phyloP scores from a whole-genome alignment of 2,888 invertebrate genomes.

The Bruchidius siliquastri region DNA sequence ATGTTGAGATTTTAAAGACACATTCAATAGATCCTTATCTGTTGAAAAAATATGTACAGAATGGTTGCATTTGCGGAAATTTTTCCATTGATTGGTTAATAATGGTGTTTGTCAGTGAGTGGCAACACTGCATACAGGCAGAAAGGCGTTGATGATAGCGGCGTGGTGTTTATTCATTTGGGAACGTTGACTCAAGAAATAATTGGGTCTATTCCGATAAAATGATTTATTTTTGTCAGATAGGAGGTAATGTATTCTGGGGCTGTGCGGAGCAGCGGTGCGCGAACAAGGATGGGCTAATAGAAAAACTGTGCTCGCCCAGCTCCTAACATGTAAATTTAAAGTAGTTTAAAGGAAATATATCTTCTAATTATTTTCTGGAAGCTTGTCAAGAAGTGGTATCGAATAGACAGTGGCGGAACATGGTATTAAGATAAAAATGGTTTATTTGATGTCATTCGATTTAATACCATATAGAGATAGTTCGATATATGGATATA shows the following conservation, averaged over 20 bases:
- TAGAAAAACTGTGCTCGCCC: conserved; percentile 9
- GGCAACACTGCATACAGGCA: neutral
- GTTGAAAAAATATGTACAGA: no score
- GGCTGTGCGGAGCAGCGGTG: neutral
- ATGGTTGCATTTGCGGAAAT: no score
- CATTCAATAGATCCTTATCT: no score
- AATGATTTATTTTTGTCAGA: conserved; percentile 6
- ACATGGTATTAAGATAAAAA: neutral
- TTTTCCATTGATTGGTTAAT: no score
- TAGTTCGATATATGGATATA: no score
- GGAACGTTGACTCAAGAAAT: neutral
- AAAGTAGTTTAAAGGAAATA: conserved; percentile 29
- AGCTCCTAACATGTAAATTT: conserved; percentile 30
- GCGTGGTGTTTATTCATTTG: neutral
- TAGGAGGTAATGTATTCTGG: conserved; percentile 3
- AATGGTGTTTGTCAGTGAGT: neutral
- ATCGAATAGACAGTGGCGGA: conserved; percentile 2
- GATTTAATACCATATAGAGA: no score
- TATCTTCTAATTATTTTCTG: conserved; percentile 40
- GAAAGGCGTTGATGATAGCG: neutral
- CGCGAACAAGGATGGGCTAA: conserved; percentile 5
- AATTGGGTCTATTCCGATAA: conserved; percentile 4
- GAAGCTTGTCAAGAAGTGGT: conserved; percentile 32
- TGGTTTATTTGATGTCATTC: no score
- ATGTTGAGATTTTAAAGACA: no score